phyloP scores from a whole-genome alignment of 2,797 vertebrate species.

The Hafferia zeledoni region DNA sequence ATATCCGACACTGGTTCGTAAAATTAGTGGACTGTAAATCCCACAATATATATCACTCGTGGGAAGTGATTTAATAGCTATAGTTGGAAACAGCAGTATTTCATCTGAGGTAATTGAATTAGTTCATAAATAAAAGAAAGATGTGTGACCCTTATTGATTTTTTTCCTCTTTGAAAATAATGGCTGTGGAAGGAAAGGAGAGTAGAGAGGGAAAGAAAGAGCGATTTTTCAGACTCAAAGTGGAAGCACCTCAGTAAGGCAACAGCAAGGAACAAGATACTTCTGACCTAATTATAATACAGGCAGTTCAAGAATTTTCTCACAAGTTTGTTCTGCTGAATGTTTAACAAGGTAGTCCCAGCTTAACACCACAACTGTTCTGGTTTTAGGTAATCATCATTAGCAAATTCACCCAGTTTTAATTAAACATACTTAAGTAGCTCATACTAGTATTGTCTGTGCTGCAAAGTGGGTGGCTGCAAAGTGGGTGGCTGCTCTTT shows the following conservation, averaged over 20 bases:
- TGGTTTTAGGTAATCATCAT: background rate
- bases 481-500: background rate
- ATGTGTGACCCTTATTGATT: background rate
- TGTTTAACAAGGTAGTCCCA: background rate
- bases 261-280: background rate
- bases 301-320: background rate
- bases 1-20: background rate
- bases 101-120: conserved; percentile 25
- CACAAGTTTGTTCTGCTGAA: background rate
- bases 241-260: background rate
- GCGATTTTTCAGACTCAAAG: background rate
- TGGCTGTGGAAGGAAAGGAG: background rate
- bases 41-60: background rate
- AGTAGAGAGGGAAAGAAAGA: no score
- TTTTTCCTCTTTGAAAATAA: background rate
- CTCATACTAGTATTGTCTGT: background rate
- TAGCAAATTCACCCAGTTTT: background rate
- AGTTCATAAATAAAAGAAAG: conserved; percentile 14
- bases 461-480: background rate
- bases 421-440: conserved; percentile 3
- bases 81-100: background rate
- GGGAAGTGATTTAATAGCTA: background rate
- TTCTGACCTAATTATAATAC: background rate
- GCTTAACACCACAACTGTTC: background rate
- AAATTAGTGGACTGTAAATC: conserved; percentile 8